Evolutionary conservation across 1,140 invertebrate genomes (phyloP), one percentile per base, ranked within the genome.

Genomic region (Drepana arcuata): DNA sequence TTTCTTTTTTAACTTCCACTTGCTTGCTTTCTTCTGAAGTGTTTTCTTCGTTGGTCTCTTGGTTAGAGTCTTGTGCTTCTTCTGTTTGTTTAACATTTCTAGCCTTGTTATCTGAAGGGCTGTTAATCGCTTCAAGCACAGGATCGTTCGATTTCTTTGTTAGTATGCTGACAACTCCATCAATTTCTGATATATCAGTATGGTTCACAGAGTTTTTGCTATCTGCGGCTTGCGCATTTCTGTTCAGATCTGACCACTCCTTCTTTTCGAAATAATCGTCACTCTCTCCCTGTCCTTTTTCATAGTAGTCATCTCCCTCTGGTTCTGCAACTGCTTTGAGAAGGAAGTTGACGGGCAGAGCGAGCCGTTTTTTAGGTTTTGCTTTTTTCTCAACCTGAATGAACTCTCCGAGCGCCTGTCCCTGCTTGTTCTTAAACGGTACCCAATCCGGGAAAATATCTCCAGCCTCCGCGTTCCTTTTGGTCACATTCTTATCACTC

Each of bases 361-460:
- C 77, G 14, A 81, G 43, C 35, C 77, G 56, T 34, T 81, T 81
- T 32, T 71, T 79, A 1, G 63, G 62, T 39, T 73, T 77, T 1
- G 53, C 21, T 41, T 70, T 74, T 1, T 46, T 21, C 7, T 61
- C 54, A 21, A 56, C 52, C n/a, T 48, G 47, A 2, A 69, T 42
- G 16, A 81, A 77, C 32, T 81, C 72, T 26, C 66, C 72, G 12
- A 79, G 37, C 31, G 77, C 55, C 5, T 66, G 72, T n/a, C 66
- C 73, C 21, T 77, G 59, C 44, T 77, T 74, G 29, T 77, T 79
- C 42, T 74, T 74, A 26, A 79, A 79, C 0, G 73, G 77, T 6
- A 79, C 72, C 74, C 72, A 81, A 46, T 81, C 69, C 7, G 77
- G 77, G 39, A 56, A 77, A 15, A 79, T 54, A 13, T 73, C 69